Evolutionary conservation across 2,113 vertebrate genomes (phyloP), one percentile per base, ranked within the genome.

Genomic region (Boleophthalmus pectinirostris): DNA sequence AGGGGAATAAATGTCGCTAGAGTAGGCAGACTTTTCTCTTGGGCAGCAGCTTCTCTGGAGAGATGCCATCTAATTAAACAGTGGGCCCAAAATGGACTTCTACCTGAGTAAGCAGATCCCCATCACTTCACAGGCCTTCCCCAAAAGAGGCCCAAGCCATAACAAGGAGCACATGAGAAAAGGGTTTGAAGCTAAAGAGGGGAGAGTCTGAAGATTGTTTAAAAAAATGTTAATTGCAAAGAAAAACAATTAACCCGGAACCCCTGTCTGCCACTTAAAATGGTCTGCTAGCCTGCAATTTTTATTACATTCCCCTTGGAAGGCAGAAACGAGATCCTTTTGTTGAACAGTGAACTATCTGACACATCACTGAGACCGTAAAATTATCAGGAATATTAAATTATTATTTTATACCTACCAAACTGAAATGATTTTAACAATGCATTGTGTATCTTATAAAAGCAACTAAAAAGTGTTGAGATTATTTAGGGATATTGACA

Each of bases 91-190:
- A 79, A 75, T 74, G 79, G 83, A 66, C 74, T 85, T 89, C 81
- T 54, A 79, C 81, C 84, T 33, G 84, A 88, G 79, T 90, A 89
- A 90, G 89, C 90, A 90, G 70, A 89, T 87, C 61, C n/a, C 58
- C 6, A 0, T 65, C 46, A 4, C 72, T 78, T 73, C 78, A 77
- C 71, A 66, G 82, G 69, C 25, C 73, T 73, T 80, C 79, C 79
- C 76, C 74, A 85, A 78, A 75, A 79, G 57, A 75, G 75, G 79
- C 73, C 74, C 75, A 54, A 15, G 54, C 15, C 66, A 67, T 49
- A 54, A 51, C 80, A 65, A 73, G 69, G 47, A 2, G 13, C 68
- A 70, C 54, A 25, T 58, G 21, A 54, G 51, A 54, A 54, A 54
- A 54, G 20, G 20, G 6, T 54, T n/a, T 20, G 10, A 10, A n/a